phyloP scores from a whole-genome alignment of 2,113 vertebrate genomes.

The Pygoscelis antarcticus region DNA sequence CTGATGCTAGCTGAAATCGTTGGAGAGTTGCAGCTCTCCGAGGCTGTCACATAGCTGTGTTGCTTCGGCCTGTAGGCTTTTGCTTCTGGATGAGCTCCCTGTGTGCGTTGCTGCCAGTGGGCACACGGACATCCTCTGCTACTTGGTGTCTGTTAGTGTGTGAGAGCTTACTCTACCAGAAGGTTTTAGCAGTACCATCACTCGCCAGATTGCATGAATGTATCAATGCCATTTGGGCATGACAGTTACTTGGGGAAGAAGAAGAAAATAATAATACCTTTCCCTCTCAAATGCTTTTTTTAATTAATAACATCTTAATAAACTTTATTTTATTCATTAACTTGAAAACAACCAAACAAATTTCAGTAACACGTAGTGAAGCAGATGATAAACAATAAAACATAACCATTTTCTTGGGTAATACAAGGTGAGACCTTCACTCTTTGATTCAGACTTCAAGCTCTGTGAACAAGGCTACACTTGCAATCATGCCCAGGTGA shows the following conservation, averaged over 20 bases:
- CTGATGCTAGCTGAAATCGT: background rate
- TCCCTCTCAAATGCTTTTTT: background rate
- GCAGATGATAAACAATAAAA: background rate
- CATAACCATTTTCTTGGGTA: background rate
- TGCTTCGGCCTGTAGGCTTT: background rate
- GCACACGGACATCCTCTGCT: background rate
- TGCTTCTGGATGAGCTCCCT: background rate
- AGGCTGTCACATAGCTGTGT: background rate
- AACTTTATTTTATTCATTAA: background rate
- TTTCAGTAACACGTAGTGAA: background rate
- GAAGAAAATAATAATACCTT: background rate
- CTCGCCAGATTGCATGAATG: background rate
- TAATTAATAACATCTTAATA: background rate
- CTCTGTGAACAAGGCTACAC: background rate
- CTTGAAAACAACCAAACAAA: background rate
- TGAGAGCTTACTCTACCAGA: background rate
- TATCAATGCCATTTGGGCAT: fast-evolving
- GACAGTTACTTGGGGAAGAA: background rate
- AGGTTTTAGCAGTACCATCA: background rate
- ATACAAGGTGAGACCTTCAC: background rate
- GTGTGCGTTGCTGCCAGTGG: background rate
- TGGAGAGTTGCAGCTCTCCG: background rate
- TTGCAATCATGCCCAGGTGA: background rate
- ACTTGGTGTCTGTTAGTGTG: background rate
- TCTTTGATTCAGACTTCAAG: background rate